phyloP scores from a whole-genome alignment of 2,113 vertebrate species.

The Tupaia chinensis region DNA sequence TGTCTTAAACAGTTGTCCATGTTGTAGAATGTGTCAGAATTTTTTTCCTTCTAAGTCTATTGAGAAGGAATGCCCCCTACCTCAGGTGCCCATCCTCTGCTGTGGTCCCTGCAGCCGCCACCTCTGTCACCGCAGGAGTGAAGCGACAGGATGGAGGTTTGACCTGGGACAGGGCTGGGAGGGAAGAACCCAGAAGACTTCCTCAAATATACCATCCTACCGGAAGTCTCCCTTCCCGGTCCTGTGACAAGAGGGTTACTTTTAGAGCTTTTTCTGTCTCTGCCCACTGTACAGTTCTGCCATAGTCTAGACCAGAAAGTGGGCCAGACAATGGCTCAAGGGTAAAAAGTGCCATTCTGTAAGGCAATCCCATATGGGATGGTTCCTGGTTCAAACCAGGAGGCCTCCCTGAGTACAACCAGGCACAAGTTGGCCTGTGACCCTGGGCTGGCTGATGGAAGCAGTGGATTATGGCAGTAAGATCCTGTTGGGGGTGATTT shows the following conservation, averaged over 20 bases:
- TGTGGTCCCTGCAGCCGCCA: neutral
- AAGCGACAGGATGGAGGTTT: neutral
- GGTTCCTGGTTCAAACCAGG: no score
- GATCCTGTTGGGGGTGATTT: no score
- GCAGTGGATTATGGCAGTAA: no score
- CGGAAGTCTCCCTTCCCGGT: neutral
- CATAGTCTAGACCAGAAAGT: neutral
- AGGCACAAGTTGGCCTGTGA: no score
- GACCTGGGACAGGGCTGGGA: neutral
- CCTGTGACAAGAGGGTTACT: neutral
- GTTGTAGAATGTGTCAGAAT: neutral
- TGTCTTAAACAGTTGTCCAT: neutral
- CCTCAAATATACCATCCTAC: neutral
- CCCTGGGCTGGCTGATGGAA: no score
- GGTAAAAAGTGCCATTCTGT: no score
- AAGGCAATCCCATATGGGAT: no score
- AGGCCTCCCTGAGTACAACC: no score
- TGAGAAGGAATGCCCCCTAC: neutral
- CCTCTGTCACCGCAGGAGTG: neutral
- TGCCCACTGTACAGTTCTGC: no score
- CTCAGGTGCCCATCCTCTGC: neutral
- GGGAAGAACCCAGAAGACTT: neutral
- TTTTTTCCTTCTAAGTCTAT: neutral
- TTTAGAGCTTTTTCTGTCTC: neutral
- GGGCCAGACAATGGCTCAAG: no score